Percentiles rank a stretch among this genome's conserved stretches.
Conservation (phyloP, 2,888 invertebrate genomes). For the Muscina levida region DNA sequence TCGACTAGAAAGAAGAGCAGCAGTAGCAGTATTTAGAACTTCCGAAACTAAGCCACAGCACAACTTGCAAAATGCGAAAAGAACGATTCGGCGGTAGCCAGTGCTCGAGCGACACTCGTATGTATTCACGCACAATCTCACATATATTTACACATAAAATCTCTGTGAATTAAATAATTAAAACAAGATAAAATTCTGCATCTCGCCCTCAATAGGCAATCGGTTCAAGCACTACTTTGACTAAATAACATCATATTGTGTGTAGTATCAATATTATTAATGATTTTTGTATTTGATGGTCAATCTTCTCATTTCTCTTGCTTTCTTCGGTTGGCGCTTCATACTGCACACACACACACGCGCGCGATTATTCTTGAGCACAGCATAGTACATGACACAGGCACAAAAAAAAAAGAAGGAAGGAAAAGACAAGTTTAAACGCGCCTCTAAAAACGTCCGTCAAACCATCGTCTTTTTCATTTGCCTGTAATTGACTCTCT, state of each 20-base stretch:
- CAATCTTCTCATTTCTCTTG: slow-evolving; percentile 25
- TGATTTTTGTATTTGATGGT: slow-evolving; percentile 21
- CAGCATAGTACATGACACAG: slow-evolving; percentile 50
- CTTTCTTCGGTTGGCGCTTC: slow-evolving; percentile 58
- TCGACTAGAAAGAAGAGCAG: slow-evolving; percentile 25
- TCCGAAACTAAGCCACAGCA: slow-evolving; percentile 19
- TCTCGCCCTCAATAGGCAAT: too few relatives aligned
- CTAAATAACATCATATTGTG: too few relatives aligned
- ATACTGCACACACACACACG: slow-evolving; percentile 31
- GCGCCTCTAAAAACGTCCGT: slow-evolving; percentile 47
- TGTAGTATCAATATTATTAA: slow-evolving; percentile 7
- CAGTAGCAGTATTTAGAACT: slow-evolving; percentile 6
- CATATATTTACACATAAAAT: neutral
- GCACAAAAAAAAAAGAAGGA: slow-evolving; percentile 50
- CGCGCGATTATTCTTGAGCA: too few relatives aligned
- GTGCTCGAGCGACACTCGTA: slow-evolving; percentile 6
- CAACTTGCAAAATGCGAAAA: slow-evolving; percentile 8
- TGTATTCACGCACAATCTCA: neutral
- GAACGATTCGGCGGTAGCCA: too few relatives aligned
- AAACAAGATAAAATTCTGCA: too few relatives aligned
- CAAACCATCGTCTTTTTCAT: slow-evolving; percentile 13
- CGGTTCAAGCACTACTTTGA: too few relatives aligned
- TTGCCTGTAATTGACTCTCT: slow-evolving; percentile 1
- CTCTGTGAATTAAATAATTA: too few relatives aligned
- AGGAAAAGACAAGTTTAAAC: slow-evolving; percentile 43